Base-by-base conservation (phyloP, 2,797 vertebrate species). In the Myotis vivesi region DNA sequence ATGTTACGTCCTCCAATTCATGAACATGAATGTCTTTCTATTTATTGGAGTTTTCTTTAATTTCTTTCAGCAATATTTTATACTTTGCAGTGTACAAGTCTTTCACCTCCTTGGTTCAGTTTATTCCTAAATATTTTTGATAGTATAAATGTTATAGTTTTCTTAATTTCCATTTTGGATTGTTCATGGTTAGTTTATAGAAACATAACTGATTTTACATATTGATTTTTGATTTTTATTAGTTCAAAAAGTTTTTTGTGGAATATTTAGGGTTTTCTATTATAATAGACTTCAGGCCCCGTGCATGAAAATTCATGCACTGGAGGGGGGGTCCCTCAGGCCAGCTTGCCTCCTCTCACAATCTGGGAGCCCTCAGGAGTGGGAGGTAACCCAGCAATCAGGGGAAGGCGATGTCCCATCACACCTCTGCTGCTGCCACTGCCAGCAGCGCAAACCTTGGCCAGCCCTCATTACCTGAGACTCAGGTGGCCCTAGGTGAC, bases 141-240 rank as follows among this genome's bases (percentile, higher is more conserved):
- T 59, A 59, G 49, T 80, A 23, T 89, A 81, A 89, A 79, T 80
- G 38, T n/a, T 71, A 84, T 87, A 72, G 76, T 71, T 91, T 87
- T 46, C 41, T 84, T 86, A 46, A 89, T 89, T 93, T 81, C 16
- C 33, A 51, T 87, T 93, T 87, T 69, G 17, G 19, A 23, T 76
- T 69, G 16, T 86, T 80, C 22, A 44, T 87, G 59, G 46, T 91
- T 93, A 72, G 20, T 71, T 8, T 81, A 64, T 72, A 82, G 62
- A 83, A 82, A 72, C 28, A 13, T 33, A 91, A 77, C 59, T 82
- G 16, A 55, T 81, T 87, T 91, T 73, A 9, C 28, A 23, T 90
- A 20, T 83, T 83, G 33, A 46, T 30, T 94, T 94, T 94, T 80
- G 30, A 83, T 87, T 84, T 66, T 90, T 87, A 86, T 80, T 90